Base-by-base conservation (phyloP, 2,113 vertebrate genomes). In the Burhinus oedicnemus region DNA sequence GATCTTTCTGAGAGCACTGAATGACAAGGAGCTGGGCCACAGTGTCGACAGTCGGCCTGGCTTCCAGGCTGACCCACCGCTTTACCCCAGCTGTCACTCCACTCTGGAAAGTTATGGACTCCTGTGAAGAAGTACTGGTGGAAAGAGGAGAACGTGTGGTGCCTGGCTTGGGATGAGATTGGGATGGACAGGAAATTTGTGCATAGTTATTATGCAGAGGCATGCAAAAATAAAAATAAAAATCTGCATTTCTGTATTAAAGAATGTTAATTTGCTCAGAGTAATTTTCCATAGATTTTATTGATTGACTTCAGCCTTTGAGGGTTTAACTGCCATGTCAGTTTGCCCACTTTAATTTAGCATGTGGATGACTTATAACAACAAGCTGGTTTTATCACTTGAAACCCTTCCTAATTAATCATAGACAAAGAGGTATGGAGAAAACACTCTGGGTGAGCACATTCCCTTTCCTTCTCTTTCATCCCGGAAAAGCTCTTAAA, bases 281-380 rank as follows among this genome's bases (percentile, higher is more conserved):
- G 94, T 91, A 94, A 96, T 97, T 97, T 98, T 94, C 93, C 95
- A 97, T 93, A 89, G 92, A 97, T 94, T 96, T 96, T 96, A 98
- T 94, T 94, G 95, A 97, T 94, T 84, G 72, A 49, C 54, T 95
- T 97, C 89, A 93, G 87, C 65, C 89, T 96, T 95, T 95, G 81
- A 79, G 55, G 85, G 68, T 92, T 96, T 96, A 97, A 97, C 51
- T 94, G 87, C 81, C 94, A 77, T 90, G 93, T 96, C 80, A 64
- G 77, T 95, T 94, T 32, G 49, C 87, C 81, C 62, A 95, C 74
- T 91, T 97, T 94, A 93, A 97, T 98, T 96, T 98, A 95, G 81
- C 91, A 64, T 87, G 94, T 83, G 87, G 92, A 89, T 93, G 84
- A 66, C 92, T 96, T 93, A 83, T 32, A 88, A 95, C 96, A 97